These are phyloP conservation scores for Drosophila oshimai DNA, from an alignment of 1,140 invertebrate species.

Conservation along the genomic window DNA sequence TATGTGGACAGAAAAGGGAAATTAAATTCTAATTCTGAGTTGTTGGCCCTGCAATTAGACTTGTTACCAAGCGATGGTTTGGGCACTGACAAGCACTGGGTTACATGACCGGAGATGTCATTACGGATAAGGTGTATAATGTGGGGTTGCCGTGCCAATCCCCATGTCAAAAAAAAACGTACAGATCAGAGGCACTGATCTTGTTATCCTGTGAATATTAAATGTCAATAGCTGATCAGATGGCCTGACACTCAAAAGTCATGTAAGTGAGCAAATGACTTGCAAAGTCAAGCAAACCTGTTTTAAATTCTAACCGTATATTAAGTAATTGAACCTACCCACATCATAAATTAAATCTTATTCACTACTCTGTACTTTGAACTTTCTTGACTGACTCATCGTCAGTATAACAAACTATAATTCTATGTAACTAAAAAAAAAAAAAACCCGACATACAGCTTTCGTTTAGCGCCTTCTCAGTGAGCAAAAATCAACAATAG, in stretches of 20 bases:
- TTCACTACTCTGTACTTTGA: slow-evolving; percentile 8
- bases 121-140: slow-evolving; percentile 35
- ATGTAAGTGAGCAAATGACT: slow-evolving; percentile 4
- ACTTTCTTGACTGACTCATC: slow-evolving; percentile 26
- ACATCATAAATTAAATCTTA: background rate
- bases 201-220: background rate
- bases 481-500: slow-evolving; percentile 19
- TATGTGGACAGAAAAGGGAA: background rate
- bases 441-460: background rate
- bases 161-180: background rate
- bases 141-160: slow-evolving; percentile 16
- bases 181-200: slow-evolving; percentile 8
- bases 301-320: background rate
- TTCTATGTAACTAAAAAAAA: background rate
- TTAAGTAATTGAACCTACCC: background rate
- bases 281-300: background rate
- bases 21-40: slow-evolving; percentile 8
- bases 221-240: background rate
- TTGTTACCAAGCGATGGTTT: slow-evolving; percentile 1
- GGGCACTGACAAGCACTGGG: background rate
- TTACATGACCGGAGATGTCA: slow-evolving; percentile 27
- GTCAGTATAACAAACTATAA: background rate
- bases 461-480: background rate
- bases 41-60: slow-evolving; percentile 26
- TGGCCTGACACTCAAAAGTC: too few species aligned